Evolutionary conservation across 2,113 vertebrate genomes (phyloP).

Genomic region (Brevimyrus niger): DNA sequence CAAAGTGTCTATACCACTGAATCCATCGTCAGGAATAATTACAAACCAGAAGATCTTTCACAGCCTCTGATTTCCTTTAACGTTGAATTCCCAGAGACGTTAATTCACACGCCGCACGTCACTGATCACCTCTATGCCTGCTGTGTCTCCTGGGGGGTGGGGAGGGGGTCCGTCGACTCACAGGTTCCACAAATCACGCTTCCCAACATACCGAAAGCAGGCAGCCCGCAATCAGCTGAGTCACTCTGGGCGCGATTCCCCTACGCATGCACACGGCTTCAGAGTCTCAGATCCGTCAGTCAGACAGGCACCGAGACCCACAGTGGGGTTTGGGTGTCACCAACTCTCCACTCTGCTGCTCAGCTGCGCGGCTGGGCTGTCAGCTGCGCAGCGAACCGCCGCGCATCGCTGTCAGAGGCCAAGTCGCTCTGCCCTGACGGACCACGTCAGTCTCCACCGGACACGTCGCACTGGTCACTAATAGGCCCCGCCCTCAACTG

Average conservation of each 20-base stretch:
- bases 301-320: neutral
- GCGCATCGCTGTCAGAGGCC: neutral
- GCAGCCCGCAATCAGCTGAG: neutral
- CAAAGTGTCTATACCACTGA: neutral
- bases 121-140: neutral
- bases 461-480: neutral
- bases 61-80: neutral
- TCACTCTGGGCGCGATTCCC: neutral
- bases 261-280: neutral
- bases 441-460: neutral
- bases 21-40: neutral
- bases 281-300: neutral
- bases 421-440: neutral
- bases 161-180: neutral
- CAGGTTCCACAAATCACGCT: neutral
- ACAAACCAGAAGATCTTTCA: neutral
- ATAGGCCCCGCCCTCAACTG: neutral
- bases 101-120: neutral
- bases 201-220: neutral
- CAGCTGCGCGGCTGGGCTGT: neutral
- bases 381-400: neutral
- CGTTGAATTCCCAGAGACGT: neutral
- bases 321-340: neutral
- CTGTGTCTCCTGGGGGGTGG: neutral
- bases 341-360: neutral